Evolutionary conservation across 2,113 vertebrate genomes (phyloP).

Genomic region (Pitta sordida): DNA sequence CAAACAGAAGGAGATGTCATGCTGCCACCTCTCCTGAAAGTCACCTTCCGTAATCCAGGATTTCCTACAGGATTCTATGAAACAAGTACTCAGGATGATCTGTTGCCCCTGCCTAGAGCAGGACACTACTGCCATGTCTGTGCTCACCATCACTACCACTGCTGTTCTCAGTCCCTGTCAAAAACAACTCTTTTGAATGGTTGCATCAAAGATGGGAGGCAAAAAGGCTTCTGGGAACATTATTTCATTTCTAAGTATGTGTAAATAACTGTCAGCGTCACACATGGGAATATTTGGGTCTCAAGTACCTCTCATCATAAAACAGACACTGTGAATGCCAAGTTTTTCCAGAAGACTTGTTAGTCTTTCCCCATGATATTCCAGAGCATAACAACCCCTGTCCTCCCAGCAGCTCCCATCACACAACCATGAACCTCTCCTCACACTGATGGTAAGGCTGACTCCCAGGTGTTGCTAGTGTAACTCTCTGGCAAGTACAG

Average conservation of each 20-base stretch:
- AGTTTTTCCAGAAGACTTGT: not conserved
- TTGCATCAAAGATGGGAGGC: not conserved
- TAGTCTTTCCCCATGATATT: not conserved
- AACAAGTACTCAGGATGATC: not conserved
- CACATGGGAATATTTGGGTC: fast-evolving
- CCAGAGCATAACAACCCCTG: not conserved
- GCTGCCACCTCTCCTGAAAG: not conserved
- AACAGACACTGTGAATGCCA: not conserved
- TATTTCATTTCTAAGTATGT: not conserved
- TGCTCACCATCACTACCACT: not conserved
- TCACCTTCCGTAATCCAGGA: not conserved
- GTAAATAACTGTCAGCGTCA: not conserved
- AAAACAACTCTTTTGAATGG: not conserved
- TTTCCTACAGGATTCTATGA: not conserved
- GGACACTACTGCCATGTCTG: not conserved
- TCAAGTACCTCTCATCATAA: not conserved
- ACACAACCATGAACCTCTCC: not conserved
- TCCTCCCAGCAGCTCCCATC: not conserved
- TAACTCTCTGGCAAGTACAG: not conserved
- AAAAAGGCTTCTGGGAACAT: not conserved
- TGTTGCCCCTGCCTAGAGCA: not conserved
- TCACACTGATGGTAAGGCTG: not conserved
- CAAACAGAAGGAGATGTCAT: not conserved
- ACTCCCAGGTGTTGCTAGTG: not conserved
- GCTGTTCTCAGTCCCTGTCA: not conserved